Base-by-base conservation (phyloP, 1,140 invertebrate species). In the Diorhabda carinulata region DNA sequence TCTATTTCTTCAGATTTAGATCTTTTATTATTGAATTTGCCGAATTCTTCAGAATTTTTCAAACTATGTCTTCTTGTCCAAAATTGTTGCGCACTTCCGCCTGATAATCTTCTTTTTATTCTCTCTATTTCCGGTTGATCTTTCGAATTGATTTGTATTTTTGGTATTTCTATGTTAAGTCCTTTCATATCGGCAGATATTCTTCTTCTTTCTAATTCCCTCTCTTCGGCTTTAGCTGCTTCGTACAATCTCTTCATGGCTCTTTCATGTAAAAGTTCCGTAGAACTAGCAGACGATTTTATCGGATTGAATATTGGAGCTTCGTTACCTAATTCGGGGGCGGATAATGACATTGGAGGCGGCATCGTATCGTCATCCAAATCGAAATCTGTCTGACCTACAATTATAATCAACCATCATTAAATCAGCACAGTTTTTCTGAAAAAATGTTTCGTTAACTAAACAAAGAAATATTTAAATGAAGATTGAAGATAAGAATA, bases 171-270 rank as follows among this genome's bases (percentile, higher is more conserved):
- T 43, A 69, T 63, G 43, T 43, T 68, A 10, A 10, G 61, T 57
- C 68, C 61, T 59, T 61, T 63, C 41, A 74, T 69, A 25, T 68
- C 56, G 47, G 67, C 69, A 10, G 52, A 44, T 44, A 57, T 68
- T 74, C 61, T 67, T 77, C 66, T 78, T 78, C 43, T 67, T 3
- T 77, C 75, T 60, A 83, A 83, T 78, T 87, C 85, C 25, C 87
- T 85, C 81, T 92, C 88, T 79, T 92, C 89, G 64, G 88, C 83
- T 43, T 88, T 88, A 0, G 90, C 86, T 2, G 90, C 91, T 78
- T 90, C 86, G 74, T 91, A 91, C 72, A 93, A 91, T 41, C 91
- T 82, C 7, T 89, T 89, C 89, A 93, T 92, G 3, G 90, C 90
- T 40, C 86, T 84, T 76, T 93, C 91, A 74, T 92, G 91, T 2